phyloP scores from a whole-genome alignment of 2,113 vertebrate species.

The Colaptes auratus region DNA sequence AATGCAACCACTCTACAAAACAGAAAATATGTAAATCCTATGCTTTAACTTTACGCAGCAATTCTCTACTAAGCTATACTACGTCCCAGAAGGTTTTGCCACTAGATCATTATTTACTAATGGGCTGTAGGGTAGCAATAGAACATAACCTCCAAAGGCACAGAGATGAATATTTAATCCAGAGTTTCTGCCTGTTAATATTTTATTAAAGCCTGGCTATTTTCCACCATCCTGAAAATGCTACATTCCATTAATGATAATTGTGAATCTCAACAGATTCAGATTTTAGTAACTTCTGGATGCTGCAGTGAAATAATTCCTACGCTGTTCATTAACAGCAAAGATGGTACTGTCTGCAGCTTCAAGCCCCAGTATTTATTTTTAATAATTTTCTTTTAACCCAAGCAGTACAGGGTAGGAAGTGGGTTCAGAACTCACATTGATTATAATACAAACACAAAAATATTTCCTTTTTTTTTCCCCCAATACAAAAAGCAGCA shows the following conservation, averaged over 20 bases:
- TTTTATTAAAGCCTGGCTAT: conserved; percentile 48
- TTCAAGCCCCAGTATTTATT: background rate
- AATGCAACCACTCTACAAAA: background rate
- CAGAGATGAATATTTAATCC: conserved; percentile 60
- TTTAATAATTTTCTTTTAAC: background rate
- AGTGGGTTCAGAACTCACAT: background rate
- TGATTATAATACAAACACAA: background rate
- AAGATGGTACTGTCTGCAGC: background rate
- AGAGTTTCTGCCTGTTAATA: conserved; percentile 44
- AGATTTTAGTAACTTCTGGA: conserved; percentile 29
- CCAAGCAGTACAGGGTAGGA: background rate
- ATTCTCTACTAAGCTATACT: background rate
- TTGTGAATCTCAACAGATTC: conserved; percentile 31
- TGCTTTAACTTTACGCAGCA: conserved; percentile 31
- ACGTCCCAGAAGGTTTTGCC: conserved; percentile 47
- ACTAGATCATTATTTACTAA: conserved; percentile 71
- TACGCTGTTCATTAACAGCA: background rate
- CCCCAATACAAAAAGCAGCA: background rate
- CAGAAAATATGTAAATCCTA: conserved; percentile 20
- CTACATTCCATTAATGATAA: conserved; percentile 40
- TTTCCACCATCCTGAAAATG: conserved; percentile 32
- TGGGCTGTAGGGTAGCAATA: conserved; percentile 28
- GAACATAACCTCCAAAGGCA: conserved; percentile 55
- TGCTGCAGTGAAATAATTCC: conserved; percentile 2
- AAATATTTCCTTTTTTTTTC: background rate